A percentile compares a stretch with the other conserved stretches of the same genome.
Evolutionary conservation across 2,797 vertebrate genomes (phyloP).

Genomic region (Simalia tracyae): DNA sequence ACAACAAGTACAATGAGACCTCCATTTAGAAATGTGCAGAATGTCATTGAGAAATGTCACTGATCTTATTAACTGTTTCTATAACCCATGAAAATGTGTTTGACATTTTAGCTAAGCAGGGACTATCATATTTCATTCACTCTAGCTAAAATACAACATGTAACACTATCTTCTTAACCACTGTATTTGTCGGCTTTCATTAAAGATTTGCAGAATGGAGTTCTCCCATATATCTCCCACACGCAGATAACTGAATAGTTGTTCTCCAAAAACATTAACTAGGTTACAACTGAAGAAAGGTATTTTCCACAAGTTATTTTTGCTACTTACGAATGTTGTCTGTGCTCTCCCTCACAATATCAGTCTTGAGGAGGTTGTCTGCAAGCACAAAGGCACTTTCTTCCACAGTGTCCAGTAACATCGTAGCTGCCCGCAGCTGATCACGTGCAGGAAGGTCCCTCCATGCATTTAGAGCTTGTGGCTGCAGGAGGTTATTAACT

Average conservation of each 20-base stretch:
- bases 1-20: not conserved
- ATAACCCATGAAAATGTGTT: not conserved
- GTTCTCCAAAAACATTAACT: not conserved
- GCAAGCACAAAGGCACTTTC: conserved; percentile 96
- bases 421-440: conserved; percentile 91
- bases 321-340: conserved; percentile 94
- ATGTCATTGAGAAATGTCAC: not conserved
- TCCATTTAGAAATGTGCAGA: not conserved
- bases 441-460: conserved; percentile 86
- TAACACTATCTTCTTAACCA: not conserved
- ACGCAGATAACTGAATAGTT: not conserved
- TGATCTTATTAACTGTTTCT: not conserved
- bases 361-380: conserved; percentile 97
- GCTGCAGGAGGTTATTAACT: conserved; percentile 96
- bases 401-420: conserved; percentile 94
- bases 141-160: not conserved
- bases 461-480: conserved; percentile 89
- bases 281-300: not conserved
- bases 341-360: conserved; percentile 94
- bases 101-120: not conserved
- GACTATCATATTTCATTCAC: not conserved
- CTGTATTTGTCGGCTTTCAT: not conserved
- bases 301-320: not conserved
- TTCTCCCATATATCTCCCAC: not conserved
- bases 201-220: not conserved